These are phyloP conservation scores for Steatornis caripensis DNA, from an alignment of 2,113 vertebrate genomes.

Conservation along the genomic window DNA sequence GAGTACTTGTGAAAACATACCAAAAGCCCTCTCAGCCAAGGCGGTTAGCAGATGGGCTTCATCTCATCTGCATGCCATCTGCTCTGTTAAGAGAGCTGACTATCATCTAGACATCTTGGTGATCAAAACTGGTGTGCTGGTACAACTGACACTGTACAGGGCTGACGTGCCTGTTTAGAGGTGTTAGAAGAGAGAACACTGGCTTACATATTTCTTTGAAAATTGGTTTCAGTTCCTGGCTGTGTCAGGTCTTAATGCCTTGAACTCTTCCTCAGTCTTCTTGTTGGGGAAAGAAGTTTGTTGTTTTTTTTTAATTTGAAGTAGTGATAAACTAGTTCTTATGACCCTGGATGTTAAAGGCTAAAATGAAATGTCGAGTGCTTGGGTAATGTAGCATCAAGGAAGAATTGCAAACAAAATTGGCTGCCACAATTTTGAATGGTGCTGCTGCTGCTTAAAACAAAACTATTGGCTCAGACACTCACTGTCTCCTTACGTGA, in stretches of 20 bases:
- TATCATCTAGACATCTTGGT: background rate
- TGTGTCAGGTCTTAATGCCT: accelerated
- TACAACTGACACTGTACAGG: background rate
- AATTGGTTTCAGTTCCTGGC: background rate
- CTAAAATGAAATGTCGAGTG: background rate
- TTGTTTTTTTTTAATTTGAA: background rate
- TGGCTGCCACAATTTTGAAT: accelerated
- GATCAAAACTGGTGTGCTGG: background rate
- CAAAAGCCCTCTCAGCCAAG: background rate
- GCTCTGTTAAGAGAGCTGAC: slow-evolving; percentile 10
- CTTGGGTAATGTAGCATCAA: accelerated
- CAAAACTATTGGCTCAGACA: accelerated
- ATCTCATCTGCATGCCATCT: slow-evolving; percentile 29
- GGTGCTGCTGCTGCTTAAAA: background rate
- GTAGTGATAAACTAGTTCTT: background rate
- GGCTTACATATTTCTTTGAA: background rate
- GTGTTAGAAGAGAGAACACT: background rate
- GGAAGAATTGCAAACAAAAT: background rate
- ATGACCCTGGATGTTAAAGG: background rate
- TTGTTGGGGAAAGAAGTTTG: accelerated
- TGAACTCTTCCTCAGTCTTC: background rate
- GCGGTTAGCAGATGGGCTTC: slow-evolving; percentile 29
- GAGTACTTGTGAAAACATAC: background rate
- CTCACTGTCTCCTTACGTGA: background rate
- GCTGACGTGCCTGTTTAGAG: background rate